A percentile compares a stretch with the other conserved stretches of the same genome.
Conservation (phyloP, 2,888 invertebrate species). For the Troilus luridus region DNA sequence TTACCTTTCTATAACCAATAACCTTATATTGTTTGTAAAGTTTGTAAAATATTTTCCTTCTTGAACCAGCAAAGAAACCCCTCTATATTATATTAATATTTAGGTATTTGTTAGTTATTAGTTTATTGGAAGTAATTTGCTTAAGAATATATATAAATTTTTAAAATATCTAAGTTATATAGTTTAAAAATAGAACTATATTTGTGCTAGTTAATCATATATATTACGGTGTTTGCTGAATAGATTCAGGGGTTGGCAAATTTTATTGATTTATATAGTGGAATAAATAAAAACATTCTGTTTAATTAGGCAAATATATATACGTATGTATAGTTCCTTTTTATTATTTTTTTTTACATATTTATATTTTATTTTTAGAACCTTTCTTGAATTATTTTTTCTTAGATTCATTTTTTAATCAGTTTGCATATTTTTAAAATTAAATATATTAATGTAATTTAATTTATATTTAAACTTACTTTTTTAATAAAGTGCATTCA, state of each 20-base stretch:
- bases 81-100: conserved; percentile 39
- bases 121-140: conserved; percentile 52
- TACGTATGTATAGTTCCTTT: background rate
- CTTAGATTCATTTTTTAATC: background rate
- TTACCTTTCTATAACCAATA: background rate
- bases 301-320: conserved; percentile 49
- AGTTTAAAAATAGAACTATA: conserved; percentile 48
- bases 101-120: conserved; percentile 52
- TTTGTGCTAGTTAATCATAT: conserved; percentile 52
- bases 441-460: background rate
- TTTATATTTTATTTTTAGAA: background rate
- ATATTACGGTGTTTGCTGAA: conserved; percentile 43
- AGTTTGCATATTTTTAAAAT: background rate
- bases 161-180: conserved; percentile 38
- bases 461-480: background rate
- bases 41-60: conserved; percentile 17
- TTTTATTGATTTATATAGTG: background rate
- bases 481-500: background rate
- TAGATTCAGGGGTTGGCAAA: conserved; percentile 57
- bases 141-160: conserved; percentile 30
- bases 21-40: background rate
- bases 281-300: background rate
- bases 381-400: background rate
- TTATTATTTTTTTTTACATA: background rate
- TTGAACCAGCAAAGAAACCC: conserved; percentile 45